Evolutionary conservation across 2,888 invertebrate species (phyloP).

Genomic region (Caenorhabditis auriculariae): DNA sequence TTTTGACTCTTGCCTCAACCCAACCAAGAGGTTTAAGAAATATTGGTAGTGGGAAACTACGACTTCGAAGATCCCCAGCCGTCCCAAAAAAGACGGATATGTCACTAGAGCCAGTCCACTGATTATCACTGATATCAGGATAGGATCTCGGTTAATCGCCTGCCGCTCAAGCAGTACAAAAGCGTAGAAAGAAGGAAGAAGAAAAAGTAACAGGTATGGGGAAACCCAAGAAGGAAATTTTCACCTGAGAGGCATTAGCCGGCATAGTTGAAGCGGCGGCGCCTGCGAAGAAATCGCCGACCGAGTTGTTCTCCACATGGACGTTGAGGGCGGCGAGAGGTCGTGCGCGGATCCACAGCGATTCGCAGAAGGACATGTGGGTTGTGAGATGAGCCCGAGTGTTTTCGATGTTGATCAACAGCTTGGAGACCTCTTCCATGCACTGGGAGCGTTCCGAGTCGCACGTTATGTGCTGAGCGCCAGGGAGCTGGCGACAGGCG

Average conservation of each 20-base stretch:
- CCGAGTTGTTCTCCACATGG: constrained; percentile 30
- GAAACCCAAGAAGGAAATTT: neutral
- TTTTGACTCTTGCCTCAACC: too few species aligned
- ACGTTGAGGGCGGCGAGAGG: constrained; percentile 20
- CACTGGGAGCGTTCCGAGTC: constrained; percentile 79
- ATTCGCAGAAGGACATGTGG: constrained; percentile 86
- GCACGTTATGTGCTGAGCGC: constrained; percentile 91
- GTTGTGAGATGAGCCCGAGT: constrained; percentile 87
- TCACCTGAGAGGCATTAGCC: neutral
- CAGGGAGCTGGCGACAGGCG: constrained; percentile 86
- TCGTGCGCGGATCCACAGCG: constrained; percentile 68
- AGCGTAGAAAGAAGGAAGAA: too few species aligned
- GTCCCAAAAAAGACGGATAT: too few species aligned
- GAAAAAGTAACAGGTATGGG: too few species aligned
- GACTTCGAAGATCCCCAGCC: too few species aligned
- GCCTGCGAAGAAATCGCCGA: constrained; percentile 15
- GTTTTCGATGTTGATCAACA: constrained; percentile 89
- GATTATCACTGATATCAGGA: too few species aligned
- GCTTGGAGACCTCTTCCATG: constrained; percentile 77
- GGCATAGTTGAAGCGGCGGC: neutral
- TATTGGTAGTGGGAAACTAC: too few species aligned
- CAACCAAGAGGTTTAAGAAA: too few species aligned
- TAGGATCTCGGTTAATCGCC: too few species aligned
- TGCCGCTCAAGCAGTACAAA: too few species aligned
- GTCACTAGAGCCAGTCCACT: too few species aligned